Percentiles rank a stretch among this genome's conserved stretches.
These are phyloP conservation scores for Molossus molossus DNA, from an alignment of 2,797 vertebrate genomes.

Conservation along the genomic window DNA sequence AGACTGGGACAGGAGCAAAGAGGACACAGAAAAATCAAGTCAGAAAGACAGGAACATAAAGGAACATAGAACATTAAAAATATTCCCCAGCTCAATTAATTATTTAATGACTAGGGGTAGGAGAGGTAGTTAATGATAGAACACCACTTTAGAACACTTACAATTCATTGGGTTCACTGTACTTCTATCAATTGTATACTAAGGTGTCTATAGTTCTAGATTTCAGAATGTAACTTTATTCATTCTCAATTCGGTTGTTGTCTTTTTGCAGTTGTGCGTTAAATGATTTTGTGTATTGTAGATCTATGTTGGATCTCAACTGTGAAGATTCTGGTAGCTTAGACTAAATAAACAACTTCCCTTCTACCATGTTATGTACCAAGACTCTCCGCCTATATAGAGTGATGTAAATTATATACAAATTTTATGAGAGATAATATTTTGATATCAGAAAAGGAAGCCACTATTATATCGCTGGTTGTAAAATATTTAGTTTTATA, in stretches of 20 bases:
- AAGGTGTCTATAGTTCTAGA: not conserved
- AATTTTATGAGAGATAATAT: not conserved
- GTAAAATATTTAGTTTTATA: conserved; percentile 3
- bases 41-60: not conserved
- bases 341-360: not conserved
- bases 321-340: conserved; percentile 17
- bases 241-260: not conserved
- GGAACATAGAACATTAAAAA: not conserved
- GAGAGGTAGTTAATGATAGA: not conserved
- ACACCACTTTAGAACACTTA: not conserved
- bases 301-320: not conserved
- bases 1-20: not conserved
- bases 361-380: not conserved
- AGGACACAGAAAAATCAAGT: not conserved
- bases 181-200: not conserved
- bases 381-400: not conserved
- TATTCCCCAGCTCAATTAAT: not conserved
- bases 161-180: not conserved
- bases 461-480: not conserved
- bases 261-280: not conserved
- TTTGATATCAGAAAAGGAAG: conserved; percentile 49
- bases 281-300: not conserved
- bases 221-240: not conserved
- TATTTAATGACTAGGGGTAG: not conserved
- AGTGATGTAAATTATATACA: not conserved